These are phyloP conservation scores for Ips typographus DNA, from an alignment of 1,140 invertebrate species.

Conservation along the genomic window DNA sequence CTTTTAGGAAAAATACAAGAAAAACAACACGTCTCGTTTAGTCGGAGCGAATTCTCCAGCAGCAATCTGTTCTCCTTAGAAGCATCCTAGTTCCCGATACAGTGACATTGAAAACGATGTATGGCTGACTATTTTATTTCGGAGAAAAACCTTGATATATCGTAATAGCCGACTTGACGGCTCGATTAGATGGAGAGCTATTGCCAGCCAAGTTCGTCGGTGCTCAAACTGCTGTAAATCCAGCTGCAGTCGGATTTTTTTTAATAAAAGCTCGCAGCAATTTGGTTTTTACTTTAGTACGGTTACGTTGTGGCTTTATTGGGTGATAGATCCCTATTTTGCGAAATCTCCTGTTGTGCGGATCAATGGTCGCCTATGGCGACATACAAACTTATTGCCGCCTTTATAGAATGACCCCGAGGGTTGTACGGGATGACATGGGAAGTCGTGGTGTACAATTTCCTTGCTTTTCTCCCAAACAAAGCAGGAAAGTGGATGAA, in stretches of 20 bases:
- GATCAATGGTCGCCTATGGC: constrained; percentile 24
- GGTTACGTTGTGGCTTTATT: too few relatives aligned
- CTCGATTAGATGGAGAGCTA: constrained; percentile 12
- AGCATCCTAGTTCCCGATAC: constrained; percentile 18
- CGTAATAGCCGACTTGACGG: constrained; percentile 18
- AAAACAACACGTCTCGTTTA: background rate
- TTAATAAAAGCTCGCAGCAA: too few relatives aligned
- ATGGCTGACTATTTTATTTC: constrained; percentile 19
- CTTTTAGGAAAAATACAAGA: too few relatives aligned
- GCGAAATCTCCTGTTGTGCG: constrained; percentile 9
- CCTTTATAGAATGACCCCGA: background rate
- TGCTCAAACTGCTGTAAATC: too few relatives aligned
- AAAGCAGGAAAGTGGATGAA: background rate
- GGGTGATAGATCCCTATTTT: background rate
- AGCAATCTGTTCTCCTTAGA: constrained; percentile 19
- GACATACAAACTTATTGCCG: constrained; percentile 24
- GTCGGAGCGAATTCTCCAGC: background rate
- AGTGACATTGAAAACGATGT: constrained; percentile 26
- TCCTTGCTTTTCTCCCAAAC: constrained; percentile 5
- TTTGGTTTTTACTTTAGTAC: too few relatives aligned
- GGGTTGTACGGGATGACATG: too few relatives aligned
- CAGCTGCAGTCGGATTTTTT: too few relatives aligned
- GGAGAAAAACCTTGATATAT: constrained; percentile 23
- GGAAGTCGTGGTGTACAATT: background rate
- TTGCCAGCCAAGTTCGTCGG: background rate